Conservation (phyloP, 2,113 vertebrate species). For the Eurypyga helias region DNA sequence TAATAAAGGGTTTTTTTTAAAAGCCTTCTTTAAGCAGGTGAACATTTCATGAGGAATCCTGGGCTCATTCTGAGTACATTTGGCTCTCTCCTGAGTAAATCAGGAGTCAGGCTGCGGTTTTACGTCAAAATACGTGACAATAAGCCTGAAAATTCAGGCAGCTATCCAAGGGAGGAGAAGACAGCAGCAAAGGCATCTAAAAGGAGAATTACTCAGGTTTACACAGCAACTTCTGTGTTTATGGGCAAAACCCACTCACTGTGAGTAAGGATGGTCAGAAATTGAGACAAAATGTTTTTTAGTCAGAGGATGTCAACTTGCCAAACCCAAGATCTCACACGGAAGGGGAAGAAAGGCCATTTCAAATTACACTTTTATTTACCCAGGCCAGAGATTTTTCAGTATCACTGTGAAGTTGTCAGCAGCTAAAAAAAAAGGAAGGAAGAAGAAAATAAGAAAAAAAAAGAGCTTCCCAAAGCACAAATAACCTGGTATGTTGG, state of each 20-base stretch:
- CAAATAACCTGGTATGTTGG: neutral
- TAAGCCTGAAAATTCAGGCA: neutral
- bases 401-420: rapidly evolving
- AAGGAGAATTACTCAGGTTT: neutral
- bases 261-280: neutral
- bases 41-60: neutral
- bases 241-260: constrained; percentile 3
- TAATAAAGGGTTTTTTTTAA: neutral
- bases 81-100: neutral
- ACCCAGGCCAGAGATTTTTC: neutral
- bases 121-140: neutral
- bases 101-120: neutral
- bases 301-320: neutral
- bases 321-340: neutral
- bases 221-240: neutral
- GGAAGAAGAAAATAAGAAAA: neutral
- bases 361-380: constrained; percentile 4
- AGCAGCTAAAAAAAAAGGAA: neutral
- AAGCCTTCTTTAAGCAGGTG: neutral
- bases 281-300: neutral
- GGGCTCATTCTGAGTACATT: neutral
- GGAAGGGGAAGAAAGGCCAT: neutral
- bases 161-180: neutral
- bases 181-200: neutral
- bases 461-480: neutral